Evolutionary conservation across 2,797 vertebrate species (phyloP), one percentile per base, ranked within the genome.

Genomic region (Myotis planiceps): DNA sequence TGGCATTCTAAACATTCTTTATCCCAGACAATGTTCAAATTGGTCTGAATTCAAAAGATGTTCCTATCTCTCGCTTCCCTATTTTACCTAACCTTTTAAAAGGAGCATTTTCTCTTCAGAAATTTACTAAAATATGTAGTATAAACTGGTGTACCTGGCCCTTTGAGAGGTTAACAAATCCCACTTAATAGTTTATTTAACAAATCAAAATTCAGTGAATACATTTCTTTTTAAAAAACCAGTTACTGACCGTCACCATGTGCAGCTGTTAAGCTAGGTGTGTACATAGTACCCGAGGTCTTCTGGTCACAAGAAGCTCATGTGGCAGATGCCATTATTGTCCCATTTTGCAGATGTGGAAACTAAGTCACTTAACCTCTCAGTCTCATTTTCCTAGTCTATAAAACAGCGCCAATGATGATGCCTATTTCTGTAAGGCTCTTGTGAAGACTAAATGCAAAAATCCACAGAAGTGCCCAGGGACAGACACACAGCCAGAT

Each of bases 141-240:
- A 90, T 84, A 82, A 71, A 47, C 15, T 27, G 63, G 25, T 45
- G 13, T 27, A 7, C 6, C 0, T 69, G 42, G n/a, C 29, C 37
- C 25, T 92, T 74, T 80, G 75, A 88, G 53, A 95, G 47, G 72
- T 55, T 92, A 55, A 68, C 55, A 47, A n/a, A 68, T 92, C 14
- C 16, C 75, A n/a, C 32, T 92, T 92, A 39, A 63, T 72, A 69
- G 42, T 75, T 74, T 39, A 45, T 68, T 45, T 66, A 74, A n/a
- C 55, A 74, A 39, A 34, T 37, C 45, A 68, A 76, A 72, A 34
- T 47, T 39, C 37, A 42, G 45, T 39, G 65, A 69, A 27, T 72
- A 21, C 4, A 16, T 87, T 63, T 60, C 68, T 86, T 14, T 15
- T 47, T 47, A 1, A 63, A 14, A 9, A 25, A 65, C 1, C 14